Conservation (phyloP, 2,113 vertebrate species). For the Hemichromis elongatus region DNA sequence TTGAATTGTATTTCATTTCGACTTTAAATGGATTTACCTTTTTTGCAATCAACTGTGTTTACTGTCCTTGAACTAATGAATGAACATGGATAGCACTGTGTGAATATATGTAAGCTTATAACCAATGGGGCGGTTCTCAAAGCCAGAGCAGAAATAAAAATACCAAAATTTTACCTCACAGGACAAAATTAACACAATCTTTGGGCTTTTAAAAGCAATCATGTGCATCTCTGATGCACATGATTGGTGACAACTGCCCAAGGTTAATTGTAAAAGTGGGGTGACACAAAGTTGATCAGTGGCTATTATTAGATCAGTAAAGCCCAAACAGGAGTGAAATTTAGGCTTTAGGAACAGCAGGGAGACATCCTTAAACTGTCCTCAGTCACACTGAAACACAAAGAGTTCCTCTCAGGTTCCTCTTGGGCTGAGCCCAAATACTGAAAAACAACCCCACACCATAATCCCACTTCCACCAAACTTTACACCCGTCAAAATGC, state of each 20-base stretch:
- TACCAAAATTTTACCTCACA: background rate
- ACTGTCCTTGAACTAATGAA: background rate
- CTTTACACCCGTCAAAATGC: background rate
- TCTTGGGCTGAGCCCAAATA: background rate
- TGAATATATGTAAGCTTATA: background rate
- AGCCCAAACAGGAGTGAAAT: background rate
- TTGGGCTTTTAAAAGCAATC: background rate
- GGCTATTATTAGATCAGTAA: background rate
- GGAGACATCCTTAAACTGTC: background rate
- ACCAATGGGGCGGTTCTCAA: background rate
- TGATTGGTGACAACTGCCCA: background rate
- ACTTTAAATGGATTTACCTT: background rate
- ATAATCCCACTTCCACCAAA: background rate
- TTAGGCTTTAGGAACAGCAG: background rate
- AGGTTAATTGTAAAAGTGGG: background rate
- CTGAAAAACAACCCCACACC: background rate
- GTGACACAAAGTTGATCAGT: background rate
- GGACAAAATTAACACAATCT: background rate
- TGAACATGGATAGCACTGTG: background rate
- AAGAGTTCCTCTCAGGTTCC: background rate
- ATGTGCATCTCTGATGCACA: background rate
- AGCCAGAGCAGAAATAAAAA: background rate
- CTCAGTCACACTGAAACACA: background rate
- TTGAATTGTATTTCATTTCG: background rate
- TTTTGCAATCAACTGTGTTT: background rate